Base-by-base conservation (phyloP, 2,113 vertebrate genomes). In the Pavo muticus region DNA sequence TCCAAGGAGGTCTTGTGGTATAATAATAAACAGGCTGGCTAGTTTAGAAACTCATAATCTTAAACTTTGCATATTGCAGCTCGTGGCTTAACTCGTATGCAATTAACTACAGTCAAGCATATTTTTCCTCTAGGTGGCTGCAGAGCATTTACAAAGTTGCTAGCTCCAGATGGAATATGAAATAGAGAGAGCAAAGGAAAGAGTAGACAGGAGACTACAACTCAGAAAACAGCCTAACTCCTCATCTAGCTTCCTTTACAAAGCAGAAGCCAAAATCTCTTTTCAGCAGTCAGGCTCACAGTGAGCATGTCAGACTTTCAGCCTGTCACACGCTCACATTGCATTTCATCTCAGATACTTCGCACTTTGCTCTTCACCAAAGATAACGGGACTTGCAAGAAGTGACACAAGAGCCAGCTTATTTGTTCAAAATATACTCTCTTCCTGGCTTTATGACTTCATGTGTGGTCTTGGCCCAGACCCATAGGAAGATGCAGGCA, bases 41-140 rank as follows among this genome's bases (percentile, higher is more conserved):
- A 95, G 76, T 87, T 89, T 67, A 92, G 91, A 92, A 91, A 71
- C 20, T 88, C 72, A 81, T 60, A 93, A 95, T 95, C 91, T 94
- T 88, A 90, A 91, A 88, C 67, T 75, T 44, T 79, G 69, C 77
- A 69, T 47, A 94, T 40, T 70, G 70, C 60, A 67, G n/a, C 96
- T 64, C 10, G 42, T 83, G 65, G 44, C 30, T 87, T 90, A 76
- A 92, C 42, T 27, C n/a, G 19, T 19, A 64, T 10, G 75, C 91
- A 94, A 95, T 81, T 65, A 87, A 90, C 42, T 91, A 73, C 18
- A 81, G 29, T 82, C 81, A 84, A 87, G 91, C 9, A 2, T 40
- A 81, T 67, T 91, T 90, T 95, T 95, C 96, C 97, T 97, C 92
- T 95, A 97, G 95, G 86, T 92, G 95, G 91, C 95, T 96, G 85